Conservation (phyloP, 37 sponge, comb jelly and placozoan genomes). For the Aplysina aerophoba region DNA sequence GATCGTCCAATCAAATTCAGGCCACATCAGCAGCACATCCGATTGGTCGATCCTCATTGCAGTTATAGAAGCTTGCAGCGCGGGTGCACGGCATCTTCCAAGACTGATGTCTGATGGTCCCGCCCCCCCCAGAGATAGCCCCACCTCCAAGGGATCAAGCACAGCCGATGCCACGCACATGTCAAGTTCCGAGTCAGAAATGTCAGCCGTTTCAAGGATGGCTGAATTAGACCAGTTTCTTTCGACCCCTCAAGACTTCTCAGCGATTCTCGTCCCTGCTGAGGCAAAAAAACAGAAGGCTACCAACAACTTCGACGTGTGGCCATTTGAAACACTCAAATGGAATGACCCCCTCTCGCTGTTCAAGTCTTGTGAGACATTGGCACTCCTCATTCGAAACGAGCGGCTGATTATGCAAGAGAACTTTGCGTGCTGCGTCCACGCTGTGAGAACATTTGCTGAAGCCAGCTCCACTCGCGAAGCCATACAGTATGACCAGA, state of each 20-base stretch:
- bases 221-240: too few relatives aligned
- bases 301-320: conserved; percentile 5
- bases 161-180: not conserved
- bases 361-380: conserved; percentile 59
- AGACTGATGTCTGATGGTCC: not conserved
- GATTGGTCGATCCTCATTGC: conserved; percentile 84
- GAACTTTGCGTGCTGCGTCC: conserved; percentile 69
- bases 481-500: conserved; percentile 46
- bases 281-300: not conserved
- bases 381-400: conserved; percentile 41
- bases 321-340: conserved; percentile 25
- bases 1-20: conserved; percentile 52
- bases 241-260: too few relatives aligned
- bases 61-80: conserved; percentile 67
- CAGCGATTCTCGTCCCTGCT: not conserved
- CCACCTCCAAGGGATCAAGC: not conserved
- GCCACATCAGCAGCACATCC: conserved; percentile 18
- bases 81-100: conserved; percentile 36
- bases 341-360: conserved; percentile 32
- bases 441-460: conserved; percentile 61
- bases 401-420: conserved; percentile 35
- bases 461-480: conserved; percentile 45
- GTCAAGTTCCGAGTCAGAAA: not conserved
- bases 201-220: not conserved
- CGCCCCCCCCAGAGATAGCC: not conserved